Percentiles rank a stretch among this genome's conserved stretches.
Evolutionary conservation across 2,888 invertebrate genomes (phyloP).

Genomic region (Parnassius glacialis): DNA sequence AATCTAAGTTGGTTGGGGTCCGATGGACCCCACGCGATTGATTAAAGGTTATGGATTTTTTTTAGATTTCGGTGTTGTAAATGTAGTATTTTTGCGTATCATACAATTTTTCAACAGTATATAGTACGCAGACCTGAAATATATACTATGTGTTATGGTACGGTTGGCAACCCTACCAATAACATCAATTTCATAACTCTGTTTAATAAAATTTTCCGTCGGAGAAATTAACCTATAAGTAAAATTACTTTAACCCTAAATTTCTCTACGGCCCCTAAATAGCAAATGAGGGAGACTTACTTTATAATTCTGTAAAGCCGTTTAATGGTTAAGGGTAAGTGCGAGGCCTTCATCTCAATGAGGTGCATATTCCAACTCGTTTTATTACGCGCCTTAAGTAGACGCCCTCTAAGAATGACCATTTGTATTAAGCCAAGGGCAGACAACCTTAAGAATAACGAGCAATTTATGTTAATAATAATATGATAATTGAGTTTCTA

Average conservation of each 20-base stretch:
- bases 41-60: no score
- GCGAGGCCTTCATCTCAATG: constrained; percentile 12
- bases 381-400: not conserved
- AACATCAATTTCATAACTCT: no score
- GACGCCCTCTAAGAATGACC: not conserved
- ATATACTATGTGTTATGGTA: no score
- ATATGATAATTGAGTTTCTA: no score
- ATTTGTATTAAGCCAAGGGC: not conserved
- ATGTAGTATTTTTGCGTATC: no score
- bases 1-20: no score
- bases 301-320: constrained; percentile 24
- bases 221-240: constrained; percentile 20
- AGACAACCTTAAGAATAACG: not conserved
- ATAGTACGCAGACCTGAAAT: no score
- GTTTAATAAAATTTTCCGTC: constrained; percentile 8
- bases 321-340: constrained; percentile 22
- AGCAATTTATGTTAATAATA: no score
- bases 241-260: constrained; percentile 25
- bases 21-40: no score
- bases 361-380: constrained; percentile 14
- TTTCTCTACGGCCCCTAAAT: constrained; percentile 22
- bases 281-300: constrained; percentile 22
- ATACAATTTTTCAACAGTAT: no score
- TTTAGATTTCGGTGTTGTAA: no score
- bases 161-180: no score